phyloP scores from a whole-genome alignment of 1,140 invertebrate species.

The Pseudomyrmex flavicornis region DNA sequence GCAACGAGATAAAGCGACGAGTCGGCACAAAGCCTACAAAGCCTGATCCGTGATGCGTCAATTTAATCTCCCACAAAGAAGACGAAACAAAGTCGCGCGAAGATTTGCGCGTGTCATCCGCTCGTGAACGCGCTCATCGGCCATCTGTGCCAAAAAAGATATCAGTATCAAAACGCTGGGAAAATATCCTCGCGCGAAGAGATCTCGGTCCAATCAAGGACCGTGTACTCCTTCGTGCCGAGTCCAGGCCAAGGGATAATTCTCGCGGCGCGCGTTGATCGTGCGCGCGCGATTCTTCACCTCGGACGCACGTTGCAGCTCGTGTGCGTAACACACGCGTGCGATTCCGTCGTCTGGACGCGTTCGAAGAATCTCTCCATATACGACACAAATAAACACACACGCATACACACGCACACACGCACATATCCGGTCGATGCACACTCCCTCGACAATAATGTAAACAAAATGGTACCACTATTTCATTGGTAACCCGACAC shows the following conservation, averaged over 20 bases:
- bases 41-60: neutral
- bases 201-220: conserved; percentile 69
- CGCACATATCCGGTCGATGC: neutral
- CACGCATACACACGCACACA: neutral
- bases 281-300: conserved; percentile 62
- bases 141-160: conserved; percentile 25
- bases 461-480: conserved; percentile 85
- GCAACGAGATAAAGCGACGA: neutral
- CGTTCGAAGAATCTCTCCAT: conserved; percentile 28
- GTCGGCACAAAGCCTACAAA: neutral
- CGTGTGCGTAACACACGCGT: conserved; percentile 56
- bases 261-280: conserved; percentile 54
- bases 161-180: conserved; percentile 14
- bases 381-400: neutral
- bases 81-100: conserved; percentile 5
- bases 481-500: conserved; percentile 85
- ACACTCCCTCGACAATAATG: conserved; percentile 81
- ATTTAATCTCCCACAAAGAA: neutral
- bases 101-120: conserved; percentile 40
- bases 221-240: conserved; percentile 16
- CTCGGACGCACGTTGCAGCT: conserved; percentile 58
- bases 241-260: conserved; percentile 62
- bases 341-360: neutral
- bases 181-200: conserved; percentile 55
- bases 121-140: conserved; percentile 28